Percentiles rank a stretch among this genome's conserved stretches.
Evolutionary conservation across 2,113 vertebrate genomes (phyloP).

Genomic region (Forbesichthys papilliferus): DNA sequence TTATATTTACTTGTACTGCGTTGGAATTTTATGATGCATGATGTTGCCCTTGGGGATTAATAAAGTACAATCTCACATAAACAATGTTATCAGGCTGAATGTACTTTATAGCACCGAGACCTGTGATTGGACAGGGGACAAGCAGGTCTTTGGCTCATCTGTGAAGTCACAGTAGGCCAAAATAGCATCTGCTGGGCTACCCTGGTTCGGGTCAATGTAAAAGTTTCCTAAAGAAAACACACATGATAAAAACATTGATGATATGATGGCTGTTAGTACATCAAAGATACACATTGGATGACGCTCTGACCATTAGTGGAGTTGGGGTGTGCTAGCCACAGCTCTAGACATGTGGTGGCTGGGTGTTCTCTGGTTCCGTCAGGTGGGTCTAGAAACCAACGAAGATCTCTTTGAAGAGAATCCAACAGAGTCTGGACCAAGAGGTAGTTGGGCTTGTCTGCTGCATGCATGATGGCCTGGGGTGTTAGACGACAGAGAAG

Average conservation of each 20-base stretch:
- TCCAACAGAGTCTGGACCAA: slow-evolving; percentile 69
- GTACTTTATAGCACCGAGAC: slow-evolving; percentile 41
- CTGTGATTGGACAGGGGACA: slow-evolving; percentile 72
- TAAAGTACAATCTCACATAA: not conserved
- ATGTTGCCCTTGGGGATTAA: not conserved
- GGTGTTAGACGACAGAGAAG: slow-evolving; percentile 2
- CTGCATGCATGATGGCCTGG: slow-evolving; percentile 71
- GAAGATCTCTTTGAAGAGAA: slow-evolving; percentile 73
- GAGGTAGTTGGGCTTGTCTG: slow-evolving; percentile 63
- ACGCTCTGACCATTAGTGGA: slow-evolving; percentile 67
- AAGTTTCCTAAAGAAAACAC: slow-evolving; percentile 74
- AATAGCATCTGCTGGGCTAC: slow-evolving; percentile 77
- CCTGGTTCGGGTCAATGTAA: slow-evolving; percentile 87
- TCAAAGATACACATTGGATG: not conserved
- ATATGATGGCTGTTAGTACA: not conserved
- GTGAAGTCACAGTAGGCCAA: slow-evolving; percentile 83
- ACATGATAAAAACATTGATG: not conserved
- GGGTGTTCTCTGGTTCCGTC: slow-evolving; percentile 79
- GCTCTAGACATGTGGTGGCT: slow-evolving; percentile 80
- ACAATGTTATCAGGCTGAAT: not conserved
- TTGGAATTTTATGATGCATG: no score
- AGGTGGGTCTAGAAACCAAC: slow-evolving; percentile 72
- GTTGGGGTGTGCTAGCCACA: slow-evolving; percentile 76
- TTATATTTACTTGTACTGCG: no score
- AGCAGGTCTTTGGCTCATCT: slow-evolving; percentile 78